Base-by-base conservation (phyloP, 2,888 invertebrate genomes). In the Gymnoscelis rufifasciata region DNA sequence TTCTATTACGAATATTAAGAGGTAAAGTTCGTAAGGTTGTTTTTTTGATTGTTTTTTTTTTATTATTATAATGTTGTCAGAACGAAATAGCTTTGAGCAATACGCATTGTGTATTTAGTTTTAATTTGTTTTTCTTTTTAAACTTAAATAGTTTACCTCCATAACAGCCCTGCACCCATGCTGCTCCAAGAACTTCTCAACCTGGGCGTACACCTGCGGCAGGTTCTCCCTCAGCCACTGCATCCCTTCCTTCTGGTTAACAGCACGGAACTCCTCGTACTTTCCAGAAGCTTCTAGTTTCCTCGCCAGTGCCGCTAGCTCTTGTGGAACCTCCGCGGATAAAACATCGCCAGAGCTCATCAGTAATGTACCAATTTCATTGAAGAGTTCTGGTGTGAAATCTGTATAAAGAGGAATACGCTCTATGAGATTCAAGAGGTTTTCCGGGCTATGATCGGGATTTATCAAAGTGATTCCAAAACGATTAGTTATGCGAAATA, bases 281-380 rank as follows among this genome's bases (percentile, higher is more conserved):
- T 74, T 78, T 11, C 83, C 87, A n/a, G 80, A 74, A 2, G 68
- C 59, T 24, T 79, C 73, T 35, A 92, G 77, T 27, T 73, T 68
- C 8, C 72, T 68, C 0, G 83, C 77, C 2, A 91, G 61, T 0
- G 84, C 82, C 10, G 82, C 78, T 4, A 91, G 62, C 0, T 83
- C 82, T 13, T 78, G 71, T 0, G 94, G 93, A 6, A 96, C 91
- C 66, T 95, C 94, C 0, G 93, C 94, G 11, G 95, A 95, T 39
- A 94, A 84, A 0, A 94, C 93, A 52, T 92, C 90, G 0, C 93
- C 93, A 0, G 92, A 91, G 7, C 93, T 91, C 27, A 95, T 91
- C 26, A 95, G 80, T 13, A 96, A 71, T 15, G 89, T 64, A 0
- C 93, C 91, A 35, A 95, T 90, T 72, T 95, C 95, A 27, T 90